Evolutionary conservation across 2,113 vertebrate genomes (phyloP), one percentile per base, ranked within the genome.

Genomic region (Engraulis encrasicolus): DNA sequence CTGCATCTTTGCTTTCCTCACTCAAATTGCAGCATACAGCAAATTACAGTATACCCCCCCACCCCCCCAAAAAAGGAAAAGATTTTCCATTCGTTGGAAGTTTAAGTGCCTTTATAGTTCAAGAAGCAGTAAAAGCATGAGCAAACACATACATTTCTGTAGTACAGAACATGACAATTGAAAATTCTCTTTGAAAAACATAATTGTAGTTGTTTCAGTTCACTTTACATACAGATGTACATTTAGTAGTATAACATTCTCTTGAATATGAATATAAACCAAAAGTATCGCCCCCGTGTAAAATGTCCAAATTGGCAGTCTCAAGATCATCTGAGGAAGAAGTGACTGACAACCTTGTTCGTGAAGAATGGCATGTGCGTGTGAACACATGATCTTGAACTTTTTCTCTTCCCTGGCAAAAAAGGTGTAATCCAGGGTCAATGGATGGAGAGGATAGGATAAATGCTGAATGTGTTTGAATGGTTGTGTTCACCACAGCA

Each of bases 101-200:
- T 78, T 54, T 78, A 90, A 88, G 84, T 92, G 86, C 52, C 66
- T 86, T 85, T 92, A 90, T 90, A 90, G 61, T 86, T 91, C 61
- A 88, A 90, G 86, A 93, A 92, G 91, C 90, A 86, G 78, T 87
- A 85, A 84, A 93, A 91, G 89, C 91, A 85, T 84, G 82, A 87
- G 54, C 82, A 87, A 92, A 90, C 88, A 92, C 82, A 80, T 90
- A 91, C 81, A 71, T 54, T 20, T 86, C 83, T 88, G 88, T 54
- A 74, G 81, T 87, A 91, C 90, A 90, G 85, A 90, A 87, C 90
- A 90, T 88, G 89, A 87, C 40, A 81, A 78, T 90, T 79, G 82
- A 88, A 90, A 88, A 86, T 85, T 83, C 81, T 54, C 36, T 83
- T 82, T 82, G 50, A 71, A 50, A 82, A 37, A 82, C 88, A 81